Base-by-base conservation (phyloP, 2,797 vertebrate species). In the Notoglanidium macrostoma region DNA sequence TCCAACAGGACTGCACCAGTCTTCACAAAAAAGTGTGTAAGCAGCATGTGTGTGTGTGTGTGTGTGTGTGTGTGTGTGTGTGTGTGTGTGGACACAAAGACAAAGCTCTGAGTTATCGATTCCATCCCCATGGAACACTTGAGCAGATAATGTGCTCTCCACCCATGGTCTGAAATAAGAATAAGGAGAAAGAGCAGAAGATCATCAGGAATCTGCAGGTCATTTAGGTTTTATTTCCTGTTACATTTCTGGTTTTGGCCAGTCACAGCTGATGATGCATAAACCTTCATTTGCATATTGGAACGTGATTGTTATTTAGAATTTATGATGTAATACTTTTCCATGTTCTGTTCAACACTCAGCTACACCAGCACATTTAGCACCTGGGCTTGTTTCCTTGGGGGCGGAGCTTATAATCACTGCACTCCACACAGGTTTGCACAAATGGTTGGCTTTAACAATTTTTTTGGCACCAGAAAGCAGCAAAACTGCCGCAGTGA, bases 141-240 rank as follows among this genome's bases (percentile, higher is more conserved):
- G 76, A 85, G 82, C 29, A 86, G 74, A 90, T 88, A 79, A 88
- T 67, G 46, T 10, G 61, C 51, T 84, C 65, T 21, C 59, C 87
- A 81, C 63, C 32, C 14, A 59, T 74, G 40, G 40, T 26, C 55
- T 81, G 59, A 82, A 44, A 51, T 26, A 49, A 12, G 29, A 80
- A 70, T 49, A 11, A 40, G 32, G 26, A 68, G 8, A 55, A 83
- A 49, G 59, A 57, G 68, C 29, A 85, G 72, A 54, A 63, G 40
- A 85, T 74, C 19, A 63, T 65, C 40, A 35, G 8, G n/a, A 79
- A 26, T 7, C 67, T 19, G 44, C 23, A 10, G 7, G 5, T 57
- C 1, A 1, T 26, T 26, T 32, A 57, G 15, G 9, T 40, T 21
- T 15, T 5, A 81, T 17, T 65, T 63, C 44, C 26, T 49, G 57